Conservation (phyloP, 2,797 vertebrate species). For the Chaunax sp. region DNA sequence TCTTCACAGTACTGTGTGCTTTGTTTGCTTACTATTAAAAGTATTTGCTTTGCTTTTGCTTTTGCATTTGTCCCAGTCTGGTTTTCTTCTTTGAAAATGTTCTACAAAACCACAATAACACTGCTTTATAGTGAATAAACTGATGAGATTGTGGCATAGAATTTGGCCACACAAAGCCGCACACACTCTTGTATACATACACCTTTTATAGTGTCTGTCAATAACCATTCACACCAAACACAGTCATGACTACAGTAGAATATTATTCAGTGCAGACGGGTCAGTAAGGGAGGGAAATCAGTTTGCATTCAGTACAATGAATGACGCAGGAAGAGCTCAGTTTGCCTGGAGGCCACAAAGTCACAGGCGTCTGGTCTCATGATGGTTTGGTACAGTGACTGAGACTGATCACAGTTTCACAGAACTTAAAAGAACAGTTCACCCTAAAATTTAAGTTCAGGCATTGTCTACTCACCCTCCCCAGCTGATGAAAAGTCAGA, state of each 20-base stretch:
- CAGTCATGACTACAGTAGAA: not conserved
- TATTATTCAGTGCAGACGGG: slow-evolving; percentile 3
- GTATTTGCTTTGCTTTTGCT: not conserved
- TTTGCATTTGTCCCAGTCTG: slow-evolving; percentile 9
- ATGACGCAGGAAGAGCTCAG: slow-evolving; percentile 3
- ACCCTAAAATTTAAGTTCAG: no score
- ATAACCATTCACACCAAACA: not conserved
- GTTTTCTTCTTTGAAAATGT: slow-evolving; percentile 13
- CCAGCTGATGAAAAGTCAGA: no score
- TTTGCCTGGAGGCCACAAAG: not conserved
- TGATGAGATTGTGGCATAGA: not conserved
- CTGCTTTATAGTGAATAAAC: slow-evolving; percentile 6
- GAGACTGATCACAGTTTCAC: no score
- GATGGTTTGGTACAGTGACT: not conserved
- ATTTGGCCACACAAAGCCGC: not conserved
- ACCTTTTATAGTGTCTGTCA: not conserved
- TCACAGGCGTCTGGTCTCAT: not conserved
- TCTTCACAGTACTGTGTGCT: not conserved
- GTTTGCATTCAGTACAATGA: slow-evolving; percentile 1
- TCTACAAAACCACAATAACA: slow-evolving; percentile 14
- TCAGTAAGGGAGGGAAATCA: not conserved
- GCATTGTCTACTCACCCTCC: no score
- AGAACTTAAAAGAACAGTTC: no score
- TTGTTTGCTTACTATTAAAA: slow-evolving; percentile 5
- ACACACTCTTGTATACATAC: not conserved